Evolutionary conservation across 1,140 invertebrate species (phyloP).

Genomic region (Acromyrmex echinatior): DNA sequence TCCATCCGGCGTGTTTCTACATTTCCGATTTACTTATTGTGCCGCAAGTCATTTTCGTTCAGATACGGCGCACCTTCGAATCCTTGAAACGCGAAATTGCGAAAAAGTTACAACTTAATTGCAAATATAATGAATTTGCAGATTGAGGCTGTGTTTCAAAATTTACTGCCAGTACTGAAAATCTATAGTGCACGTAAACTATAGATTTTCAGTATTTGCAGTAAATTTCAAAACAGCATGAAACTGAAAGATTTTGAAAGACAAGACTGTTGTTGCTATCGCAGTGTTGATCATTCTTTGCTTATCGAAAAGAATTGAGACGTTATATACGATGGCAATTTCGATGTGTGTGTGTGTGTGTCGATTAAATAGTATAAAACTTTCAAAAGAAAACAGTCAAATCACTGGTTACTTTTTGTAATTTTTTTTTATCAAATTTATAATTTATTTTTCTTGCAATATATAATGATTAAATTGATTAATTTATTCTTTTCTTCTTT

Average conservation of each 20-base stretch:
- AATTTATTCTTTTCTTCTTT: too few species aligned
- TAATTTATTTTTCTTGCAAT: too few species aligned
- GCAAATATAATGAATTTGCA: conserved; percentile 39
- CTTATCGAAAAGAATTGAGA: neutral
- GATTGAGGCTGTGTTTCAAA: neutral
- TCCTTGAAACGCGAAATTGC: conserved; percentile 7
- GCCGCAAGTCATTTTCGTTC: conserved; percentile 5
- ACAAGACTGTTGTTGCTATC: neutral
- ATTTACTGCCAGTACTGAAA: too few species aligned
- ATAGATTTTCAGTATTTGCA: too few species aligned
- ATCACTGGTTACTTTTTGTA: neutral
- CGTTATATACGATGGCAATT: neutral
- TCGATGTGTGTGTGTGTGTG: too few species aligned
- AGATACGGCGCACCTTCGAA: neutral
- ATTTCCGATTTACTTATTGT: conserved; percentile 35
- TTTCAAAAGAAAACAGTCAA: neutral
- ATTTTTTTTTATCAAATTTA: neutral
- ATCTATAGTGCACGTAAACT: too few species aligned
- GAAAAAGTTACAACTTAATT: conserved; percentile 37
- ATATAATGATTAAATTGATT: too few species aligned
- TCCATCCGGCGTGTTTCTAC: neutral
- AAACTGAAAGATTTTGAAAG: neutral
- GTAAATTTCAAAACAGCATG: too few species aligned
- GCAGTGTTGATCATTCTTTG: neutral
- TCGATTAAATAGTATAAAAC: too few species aligned